Conservation (phyloP, 2,797 vertebrate genomes). For the Acipenser oxyrinchus region DNA sequence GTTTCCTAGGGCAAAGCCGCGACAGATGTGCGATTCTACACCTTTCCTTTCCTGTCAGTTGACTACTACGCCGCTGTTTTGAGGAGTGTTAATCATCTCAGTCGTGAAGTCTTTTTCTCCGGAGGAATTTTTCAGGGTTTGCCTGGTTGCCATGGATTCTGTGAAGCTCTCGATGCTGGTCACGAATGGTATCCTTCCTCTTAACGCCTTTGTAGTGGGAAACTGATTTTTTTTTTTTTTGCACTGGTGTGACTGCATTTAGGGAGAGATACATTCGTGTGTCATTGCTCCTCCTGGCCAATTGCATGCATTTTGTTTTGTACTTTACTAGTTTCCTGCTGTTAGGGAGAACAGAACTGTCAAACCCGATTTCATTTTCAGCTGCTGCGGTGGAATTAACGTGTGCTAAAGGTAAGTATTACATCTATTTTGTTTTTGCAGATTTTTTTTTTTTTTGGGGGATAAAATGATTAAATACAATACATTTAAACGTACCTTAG, state of each 20-base stretch:
- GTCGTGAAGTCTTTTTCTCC: conserved; percentile 36
- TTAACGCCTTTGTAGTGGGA: conserved; percentile 50
- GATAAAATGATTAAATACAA: no score
- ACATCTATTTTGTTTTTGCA: not conserved
- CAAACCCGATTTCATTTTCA: conserved; percentile 22
- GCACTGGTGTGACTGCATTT: conserved; percentile 37
- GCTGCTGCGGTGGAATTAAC: conserved; percentile 33
- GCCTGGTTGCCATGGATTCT: conserved; percentile 60
- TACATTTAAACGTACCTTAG: no score
- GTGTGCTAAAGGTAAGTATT: conserved; percentile 40
- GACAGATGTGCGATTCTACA: not conserved
- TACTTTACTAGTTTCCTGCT: conserved; percentile 16
- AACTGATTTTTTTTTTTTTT: conserved; percentile 46
- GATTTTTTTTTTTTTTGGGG: no score
- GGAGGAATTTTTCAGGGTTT: conserved; percentile 54
- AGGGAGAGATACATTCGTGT: conserved; percentile 24
- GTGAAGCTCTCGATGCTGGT: conserved; percentile 53
- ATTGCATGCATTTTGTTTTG: conserved; percentile 21
- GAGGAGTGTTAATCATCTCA: conserved; percentile 45
- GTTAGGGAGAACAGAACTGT: conserved; percentile 16
- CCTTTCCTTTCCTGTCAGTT: conserved; percentile 22
- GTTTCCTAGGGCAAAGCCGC: not conserved
- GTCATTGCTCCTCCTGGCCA: conserved; percentile 29
- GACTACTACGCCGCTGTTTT: conserved; percentile 51
- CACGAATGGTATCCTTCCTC: conserved; percentile 51